Evolutionary conservation across 2,888 invertebrate genomes (phyloP), one percentile per base, ranked within the genome.

Genomic region (Phlogophora meticulosa): DNA sequence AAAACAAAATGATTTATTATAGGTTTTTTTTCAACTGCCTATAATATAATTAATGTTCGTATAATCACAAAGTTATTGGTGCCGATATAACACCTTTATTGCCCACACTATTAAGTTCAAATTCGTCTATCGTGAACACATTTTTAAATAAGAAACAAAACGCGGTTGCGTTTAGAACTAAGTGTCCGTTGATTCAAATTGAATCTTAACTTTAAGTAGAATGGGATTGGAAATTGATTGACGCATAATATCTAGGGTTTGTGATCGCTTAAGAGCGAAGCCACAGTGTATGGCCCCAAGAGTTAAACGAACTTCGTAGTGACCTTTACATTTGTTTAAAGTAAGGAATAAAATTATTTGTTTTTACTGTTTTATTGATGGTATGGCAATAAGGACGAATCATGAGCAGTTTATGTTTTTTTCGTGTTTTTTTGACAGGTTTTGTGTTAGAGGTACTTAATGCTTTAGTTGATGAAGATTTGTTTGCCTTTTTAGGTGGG

Each of bases 241-340:
- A 36, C 36, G 20, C 22, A 7, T 52, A 4, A 24, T 68, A 55
- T 57, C 40, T 66, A 60, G 64, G 61, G 61, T 77, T 78, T 73
- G 71, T 73, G 69, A 48, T 49, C 51, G 57, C 59, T 59, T 69
- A 71, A 42, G 64, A 68, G 65, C 65, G 71, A 69, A 73, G 55
- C 60, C 79, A 64, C 80, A 76, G 64, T 62, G 68, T 73, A 68
- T 72, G 85, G 84, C 84, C 83, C 81, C 82, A 71, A 85, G 89
- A 92, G 92, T 92, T 91, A 92, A 92, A 90, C 79, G 93, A 93
- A 90, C 93, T 88, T 88, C 73, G 43, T 51, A 75, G 82, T 92
- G 92, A 93, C 93, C 93, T 91, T 91, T 91, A 72, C 65, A 80
- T 82, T 82, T 76, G 75, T 78, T 72, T 71, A 76, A 80, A 76